Base-by-base conservation (phyloP, 2,888 invertebrate species). In the Microctonus hyperodae region DNA sequence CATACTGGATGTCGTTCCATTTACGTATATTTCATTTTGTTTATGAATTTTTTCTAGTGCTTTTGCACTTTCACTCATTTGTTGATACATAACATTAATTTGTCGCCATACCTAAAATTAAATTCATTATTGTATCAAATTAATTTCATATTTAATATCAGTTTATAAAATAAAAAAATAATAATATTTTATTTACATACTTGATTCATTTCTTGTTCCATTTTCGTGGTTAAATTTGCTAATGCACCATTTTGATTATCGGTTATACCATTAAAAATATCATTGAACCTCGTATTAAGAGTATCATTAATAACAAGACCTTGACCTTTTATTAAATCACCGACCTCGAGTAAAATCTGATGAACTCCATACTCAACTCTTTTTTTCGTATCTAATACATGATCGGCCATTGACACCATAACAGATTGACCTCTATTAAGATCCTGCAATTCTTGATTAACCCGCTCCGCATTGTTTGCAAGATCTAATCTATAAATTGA, bases 11-110 rank as follows among this genome's bases (percentile, higher is more conserved):
- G 91, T 86, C 35, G 92, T 93, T 64, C 91, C 92, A 80, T 93
- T 95, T 11, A 94, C 92, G 79, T 94, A 94, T 60, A 87, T 86
- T 75, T 91, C 91, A 9, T 94, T 93, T 81, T 92, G 92, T 75
- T 90, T 88, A 85, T 92, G 90, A 44, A 96, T 88, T 73, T 90
- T 89, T 69, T 91, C 91, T n/a, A 96, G 84, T 2, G 92, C 88
- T 48, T 88, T 88, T 56, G 92, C 91, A 78, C 90, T 94, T 68
- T 90, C 89, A 33, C 89, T 90, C 78, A 96, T 90, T 81, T 95
- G 93, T 76, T 91, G 90, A 82, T 93, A 91, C 93, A 96, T 93
- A 65, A 93, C 91, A 71, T 94, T 94, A 74, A 96, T 95, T 83
- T 95, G 95, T 23, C 94, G 86, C 95, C 95, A 95, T 16, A 96